phyloP scores from a whole-genome alignment of 2,888 invertebrate genomes.

The Tetragnatha montana region DNA sequence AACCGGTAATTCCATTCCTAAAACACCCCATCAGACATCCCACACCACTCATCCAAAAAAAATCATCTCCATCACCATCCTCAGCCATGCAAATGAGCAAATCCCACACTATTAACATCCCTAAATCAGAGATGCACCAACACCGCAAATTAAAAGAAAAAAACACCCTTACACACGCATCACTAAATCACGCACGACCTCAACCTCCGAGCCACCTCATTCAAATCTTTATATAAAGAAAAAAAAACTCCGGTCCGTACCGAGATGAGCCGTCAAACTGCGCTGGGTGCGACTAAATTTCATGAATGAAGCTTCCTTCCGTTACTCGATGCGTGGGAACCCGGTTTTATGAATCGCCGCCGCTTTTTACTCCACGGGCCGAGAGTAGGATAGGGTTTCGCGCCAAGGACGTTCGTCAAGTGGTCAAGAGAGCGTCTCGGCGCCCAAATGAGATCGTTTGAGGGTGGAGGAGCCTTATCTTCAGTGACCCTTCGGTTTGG shows the following conservation, averaged over 20 bases:
- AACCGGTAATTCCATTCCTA: too few species aligned
- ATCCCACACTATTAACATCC: not conserved
- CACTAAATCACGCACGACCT: slow-evolving; percentile 6
- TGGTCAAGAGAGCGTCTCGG: slow-evolving; percentile 25
- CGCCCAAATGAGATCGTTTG: slow-evolving; percentile 8
- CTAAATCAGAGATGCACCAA: not conserved
- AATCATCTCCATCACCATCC: not conserved
- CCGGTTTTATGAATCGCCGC: not conserved
- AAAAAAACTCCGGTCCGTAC: slow-evolving; percentile 22
- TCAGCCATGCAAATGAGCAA: not conserved
- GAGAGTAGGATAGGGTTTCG: slow-evolving; percentile 34
- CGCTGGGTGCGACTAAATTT: slow-evolving; percentile 54
- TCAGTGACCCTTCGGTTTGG: slow-evolving; percentile 1
- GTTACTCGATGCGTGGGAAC: slow-evolving; percentile 56
- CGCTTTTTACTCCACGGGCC: slow-evolving; percentile 18
- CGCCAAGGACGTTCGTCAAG: slow-evolving; percentile 32
- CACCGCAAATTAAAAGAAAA: too few species aligned
- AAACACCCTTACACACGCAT: too few species aligned
- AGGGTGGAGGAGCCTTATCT: not conserved
- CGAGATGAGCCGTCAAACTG: slow-evolving; percentile 37
- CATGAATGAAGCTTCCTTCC: slow-evolving; percentile 58
- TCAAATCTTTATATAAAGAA: not conserved
- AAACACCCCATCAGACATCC: too few species aligned
- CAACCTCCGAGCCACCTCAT: not conserved
- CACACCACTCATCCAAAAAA: not conserved